phyloP scores from a whole-genome alignment of 2,797 vertebrate genomes.

The Aythya fuligula region DNA sequence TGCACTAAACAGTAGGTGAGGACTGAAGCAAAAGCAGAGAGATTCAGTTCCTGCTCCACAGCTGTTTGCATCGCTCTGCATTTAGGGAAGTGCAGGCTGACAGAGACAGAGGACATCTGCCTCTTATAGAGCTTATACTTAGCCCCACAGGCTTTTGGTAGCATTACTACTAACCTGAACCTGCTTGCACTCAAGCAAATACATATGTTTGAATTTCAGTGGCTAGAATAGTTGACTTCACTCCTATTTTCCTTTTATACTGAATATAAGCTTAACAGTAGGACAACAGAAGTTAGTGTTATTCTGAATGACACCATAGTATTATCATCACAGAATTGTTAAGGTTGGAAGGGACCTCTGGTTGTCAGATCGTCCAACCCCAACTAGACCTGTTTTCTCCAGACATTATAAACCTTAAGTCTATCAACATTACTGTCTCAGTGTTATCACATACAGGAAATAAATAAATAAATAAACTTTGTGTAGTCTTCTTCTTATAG shows the following conservation, averaged over 20 bases:
- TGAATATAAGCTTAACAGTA: not conserved
- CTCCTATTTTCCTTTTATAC: not conserved
- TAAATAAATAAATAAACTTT: not conserved
- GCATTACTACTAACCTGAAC: accelerated
- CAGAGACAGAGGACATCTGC: not conserved
- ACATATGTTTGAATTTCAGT: not conserved
- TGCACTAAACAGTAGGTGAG: not conserved
- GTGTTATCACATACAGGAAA: not conserved
- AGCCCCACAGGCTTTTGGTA: not conserved
- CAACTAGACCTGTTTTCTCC: not conserved
- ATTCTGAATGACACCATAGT: not conserved
- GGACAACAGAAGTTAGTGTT: not conserved
- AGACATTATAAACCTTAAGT: not conserved
- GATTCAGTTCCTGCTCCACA: not conserved
- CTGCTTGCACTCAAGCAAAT: not conserved
- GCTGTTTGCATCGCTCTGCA: not conserved
- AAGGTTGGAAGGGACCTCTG: not conserved
- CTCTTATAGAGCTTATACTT: not conserved
- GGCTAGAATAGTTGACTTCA: not conserved
- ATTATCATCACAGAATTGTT: not conserved
- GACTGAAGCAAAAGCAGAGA: not conserved
- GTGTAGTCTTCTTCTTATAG: not conserved
- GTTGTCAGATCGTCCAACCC: not conserved
- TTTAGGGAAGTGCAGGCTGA: not conserved
- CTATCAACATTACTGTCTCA: accelerated